A percentile compares a stretch with the other conserved stretches of the same genome.
phyloP scores from a whole-genome alignment of 2,113 vertebrate species.

The Spea bombifrons region DNA sequence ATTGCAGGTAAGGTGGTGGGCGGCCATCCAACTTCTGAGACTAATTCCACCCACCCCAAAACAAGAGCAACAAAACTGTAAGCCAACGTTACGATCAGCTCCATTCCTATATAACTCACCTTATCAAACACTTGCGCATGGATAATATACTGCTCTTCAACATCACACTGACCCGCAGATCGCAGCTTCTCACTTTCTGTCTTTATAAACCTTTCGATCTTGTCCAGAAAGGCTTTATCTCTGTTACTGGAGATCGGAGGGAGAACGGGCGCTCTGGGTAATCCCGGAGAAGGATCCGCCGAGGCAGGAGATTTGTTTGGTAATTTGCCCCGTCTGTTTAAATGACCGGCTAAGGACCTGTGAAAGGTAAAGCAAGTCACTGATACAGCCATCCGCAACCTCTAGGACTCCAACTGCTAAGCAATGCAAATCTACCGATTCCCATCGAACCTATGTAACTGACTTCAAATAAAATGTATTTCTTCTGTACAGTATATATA shows the following conservation, averaged over 20 bases:
- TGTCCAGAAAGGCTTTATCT: conserved; percentile 61
- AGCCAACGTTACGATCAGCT: no score
- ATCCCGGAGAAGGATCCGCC: not conserved
- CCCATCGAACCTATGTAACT: no score
- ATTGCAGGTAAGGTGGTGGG: no score
- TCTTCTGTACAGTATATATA: no score
- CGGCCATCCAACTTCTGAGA: no score
- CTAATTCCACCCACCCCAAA: no score
- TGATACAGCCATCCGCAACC: no score
- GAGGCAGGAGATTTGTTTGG: not conserved
- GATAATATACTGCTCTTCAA: conserved; percentile 60
- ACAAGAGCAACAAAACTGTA: no score
- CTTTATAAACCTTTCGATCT: conserved; percentile 56
- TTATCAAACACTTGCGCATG: conserved; percentile 65
- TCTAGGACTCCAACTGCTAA: no score
- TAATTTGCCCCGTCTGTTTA: not conserved
- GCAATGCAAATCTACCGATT: no score
- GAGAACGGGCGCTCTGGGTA: conserved; percentile 18
- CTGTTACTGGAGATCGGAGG: conserved; percentile 46
- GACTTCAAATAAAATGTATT: no score
- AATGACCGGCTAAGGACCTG: not conserved
- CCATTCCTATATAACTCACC: conserved; percentile 51
- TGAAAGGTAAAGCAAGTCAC: not conserved
- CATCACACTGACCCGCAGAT: conserved; percentile 54
- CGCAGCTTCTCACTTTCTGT: conserved; percentile 57